Evolutionary conservation across 2,797 vertebrate genomes (phyloP).

Genomic region (Lutjanus argentimaculatus): DNA sequence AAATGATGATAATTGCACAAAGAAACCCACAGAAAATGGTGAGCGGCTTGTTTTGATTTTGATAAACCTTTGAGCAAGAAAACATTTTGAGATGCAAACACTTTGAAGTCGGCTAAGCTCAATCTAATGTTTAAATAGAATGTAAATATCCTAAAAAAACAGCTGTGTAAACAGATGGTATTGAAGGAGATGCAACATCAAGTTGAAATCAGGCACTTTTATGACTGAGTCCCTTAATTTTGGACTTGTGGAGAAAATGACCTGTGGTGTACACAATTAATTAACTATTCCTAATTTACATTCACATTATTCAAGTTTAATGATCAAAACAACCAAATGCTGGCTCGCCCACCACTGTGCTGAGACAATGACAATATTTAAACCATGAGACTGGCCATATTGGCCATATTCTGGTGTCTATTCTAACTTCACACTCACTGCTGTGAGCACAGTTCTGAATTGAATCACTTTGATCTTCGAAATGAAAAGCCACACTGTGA

Average conservation of each 20-base stretch:
- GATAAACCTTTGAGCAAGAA: slow-evolving; percentile 5
- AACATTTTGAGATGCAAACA: slow-evolving; percentile 1
- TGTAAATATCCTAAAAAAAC: background rate
- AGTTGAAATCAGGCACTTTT: slow-evolving; percentile 3
- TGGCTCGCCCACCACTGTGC: background rate
- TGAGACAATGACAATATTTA: slow-evolving; percentile 17
- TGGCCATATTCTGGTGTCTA: background rate
- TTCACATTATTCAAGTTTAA: slow-evolving; percentile 10
- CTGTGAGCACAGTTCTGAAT: slow-evolving; percentile 40
- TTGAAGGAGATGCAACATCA: background rate
- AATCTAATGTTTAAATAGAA: slow-evolving; percentile 10
- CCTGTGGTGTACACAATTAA: background rate
- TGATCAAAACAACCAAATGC: slow-evolving; percentile 13
- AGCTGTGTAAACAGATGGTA: background rate
- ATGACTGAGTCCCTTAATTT: fast-evolving
- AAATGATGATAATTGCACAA: slow-evolving; percentile 15
- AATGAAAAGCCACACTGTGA: slow-evolving; percentile 55
- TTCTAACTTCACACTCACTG: slow-evolving; percentile 22
- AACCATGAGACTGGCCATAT: slow-evolving; percentile 25
- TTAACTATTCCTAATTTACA: background rate
- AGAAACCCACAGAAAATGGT: background rate
- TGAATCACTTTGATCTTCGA: slow-evolving; percentile 49
- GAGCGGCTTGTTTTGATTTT: slow-evolving; percentile 11
- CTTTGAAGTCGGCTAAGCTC: slow-evolving; percentile 5
- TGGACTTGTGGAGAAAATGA: background rate